Percentiles rank a stretch among this genome's conserved stretches.
phyloP scores from a whole-genome alignment of 2,797 vertebrate genomes.

The Pempheris klunzingeri region DNA sequence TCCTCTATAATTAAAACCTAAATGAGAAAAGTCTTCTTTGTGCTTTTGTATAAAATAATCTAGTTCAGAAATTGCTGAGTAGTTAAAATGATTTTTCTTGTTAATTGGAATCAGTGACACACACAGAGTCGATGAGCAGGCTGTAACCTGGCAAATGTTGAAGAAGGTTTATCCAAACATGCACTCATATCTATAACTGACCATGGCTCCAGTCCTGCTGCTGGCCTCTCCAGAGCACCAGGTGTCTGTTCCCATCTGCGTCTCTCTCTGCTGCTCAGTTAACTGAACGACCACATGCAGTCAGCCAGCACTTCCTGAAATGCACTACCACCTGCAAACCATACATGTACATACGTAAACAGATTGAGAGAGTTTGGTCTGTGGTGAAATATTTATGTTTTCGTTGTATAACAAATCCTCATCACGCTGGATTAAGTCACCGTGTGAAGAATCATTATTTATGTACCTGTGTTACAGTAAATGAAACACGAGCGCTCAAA shows the following conservation, averaged over 20 bases:
- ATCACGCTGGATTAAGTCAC: conserved; percentile 14
- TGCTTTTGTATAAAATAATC: conserved; percentile 5
- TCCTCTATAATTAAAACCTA: conserved; percentile 14
- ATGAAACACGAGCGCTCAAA: conserved; percentile 27
- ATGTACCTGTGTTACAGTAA: conserved; percentile 21
- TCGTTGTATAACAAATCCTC: not conserved
- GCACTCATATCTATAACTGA: conserved; percentile 62
- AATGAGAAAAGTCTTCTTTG: conserved; percentile 17
- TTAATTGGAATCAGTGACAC: conserved; percentile 28
- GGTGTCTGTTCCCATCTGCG: conserved; percentile 73
- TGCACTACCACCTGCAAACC: conserved; percentile 7
- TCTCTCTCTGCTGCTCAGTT: conserved; percentile 50
- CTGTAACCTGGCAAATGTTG: conserved; percentile 57
- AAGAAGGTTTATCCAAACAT: conserved; percentile 67
- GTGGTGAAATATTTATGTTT: conserved; percentile 29
- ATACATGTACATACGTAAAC: not conserved
- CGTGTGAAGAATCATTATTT: conserved; percentile 32
- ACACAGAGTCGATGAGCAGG: conserved; percentile 29
- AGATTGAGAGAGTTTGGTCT: conserved; percentile 1
- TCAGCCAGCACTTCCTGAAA: conserved; percentile 30
- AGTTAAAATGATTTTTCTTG: conserved; percentile 2
- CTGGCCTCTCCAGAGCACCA: conserved; percentile 68
- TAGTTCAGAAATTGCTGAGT: conserved; percentile 4
- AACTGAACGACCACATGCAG: conserved; percentile 41
- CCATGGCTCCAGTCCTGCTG: conserved; percentile 59